Conservation (phyloP, 2,888 invertebrate genomes). For the Parochlus steinenii region DNA sequence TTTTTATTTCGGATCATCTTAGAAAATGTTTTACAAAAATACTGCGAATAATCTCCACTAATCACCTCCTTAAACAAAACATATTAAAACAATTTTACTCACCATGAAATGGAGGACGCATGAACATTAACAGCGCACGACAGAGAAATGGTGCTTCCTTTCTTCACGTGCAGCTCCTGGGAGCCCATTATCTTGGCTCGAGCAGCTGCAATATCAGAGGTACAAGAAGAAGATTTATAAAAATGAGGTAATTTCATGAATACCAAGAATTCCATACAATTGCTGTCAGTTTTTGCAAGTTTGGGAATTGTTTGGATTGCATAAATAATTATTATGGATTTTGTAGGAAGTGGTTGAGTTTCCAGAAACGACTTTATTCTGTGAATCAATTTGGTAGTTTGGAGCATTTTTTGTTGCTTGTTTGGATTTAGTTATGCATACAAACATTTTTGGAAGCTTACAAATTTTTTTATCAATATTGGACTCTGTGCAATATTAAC, state of each 20-base stretch:
- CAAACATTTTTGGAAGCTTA: no score
- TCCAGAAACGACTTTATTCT: no score
- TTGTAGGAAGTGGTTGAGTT: no score
- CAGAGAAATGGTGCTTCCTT: conserved; percentile 77
- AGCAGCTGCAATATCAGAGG: conserved; percentile 50
- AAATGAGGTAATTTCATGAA: conserved; percentile 17
- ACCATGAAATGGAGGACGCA: conserved; percentile 57
- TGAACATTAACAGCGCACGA: conserved; percentile 79
- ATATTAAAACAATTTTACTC: conserved; percentile 19
- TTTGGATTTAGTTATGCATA: no score
- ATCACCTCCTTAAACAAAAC: not conserved
- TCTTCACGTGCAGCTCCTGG: conserved; percentile 75
- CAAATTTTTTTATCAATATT: no score
- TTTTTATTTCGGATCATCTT: no score
- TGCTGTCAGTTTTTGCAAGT: not conserved
- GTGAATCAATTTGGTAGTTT: no score
- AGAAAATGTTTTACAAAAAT: no score
- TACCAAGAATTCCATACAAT: not conserved
- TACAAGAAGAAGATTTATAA: conserved; percentile 24
- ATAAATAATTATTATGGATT: no score
- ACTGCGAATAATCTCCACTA: no score
- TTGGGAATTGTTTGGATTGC: not conserved
- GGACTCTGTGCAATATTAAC: no score
- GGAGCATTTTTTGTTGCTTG: no score
- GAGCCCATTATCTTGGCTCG: conserved; percentile 74